Percentiles rank a stretch among this genome's conserved stretches.
Conservation (phyloP, 2,113 vertebrate species). For the Petrocephalus zakoni region DNA sequence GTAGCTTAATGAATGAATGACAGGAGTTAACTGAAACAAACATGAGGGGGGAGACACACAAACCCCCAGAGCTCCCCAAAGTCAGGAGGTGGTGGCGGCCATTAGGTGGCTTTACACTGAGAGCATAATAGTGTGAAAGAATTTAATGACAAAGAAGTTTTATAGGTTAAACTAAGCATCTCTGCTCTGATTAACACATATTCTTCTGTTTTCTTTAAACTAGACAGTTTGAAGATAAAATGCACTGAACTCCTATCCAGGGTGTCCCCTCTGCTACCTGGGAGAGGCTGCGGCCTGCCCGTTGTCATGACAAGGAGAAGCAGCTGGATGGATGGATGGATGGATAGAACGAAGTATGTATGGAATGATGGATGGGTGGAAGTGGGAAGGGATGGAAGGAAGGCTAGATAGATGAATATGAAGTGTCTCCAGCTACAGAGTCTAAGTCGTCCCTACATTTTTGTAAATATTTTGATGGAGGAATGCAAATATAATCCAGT, state of each 20-base stretch:
- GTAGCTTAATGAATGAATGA: neutral
- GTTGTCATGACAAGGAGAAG: neutral
- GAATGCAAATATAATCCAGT: neutral
- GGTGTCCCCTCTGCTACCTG: neutral
- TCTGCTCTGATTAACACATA: neutral
- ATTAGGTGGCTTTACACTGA: neutral
- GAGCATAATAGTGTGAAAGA: neutral
- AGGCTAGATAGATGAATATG: neutral
- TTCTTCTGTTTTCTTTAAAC: neutral
- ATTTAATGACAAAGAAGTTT: neutral
- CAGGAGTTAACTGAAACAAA: neutral
- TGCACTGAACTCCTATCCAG: neutral
- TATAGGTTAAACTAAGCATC: neutral
- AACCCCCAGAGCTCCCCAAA: neutral
- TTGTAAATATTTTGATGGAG: neutral
- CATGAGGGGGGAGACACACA: neutral
- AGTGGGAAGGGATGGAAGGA: too few relatives aligned
- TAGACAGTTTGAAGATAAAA: neutral
- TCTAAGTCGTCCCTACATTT: neutral
- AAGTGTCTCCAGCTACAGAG: neutral
- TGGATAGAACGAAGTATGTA: too few relatives aligned
- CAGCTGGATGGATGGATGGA: neutral
- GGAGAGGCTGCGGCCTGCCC: neutral
- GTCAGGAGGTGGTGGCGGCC: neutral
- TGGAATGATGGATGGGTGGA: too few relatives aligned